A percentile compares a stretch with the other conserved stretches of the same genome.
phyloP scores from a whole-genome alignment of 2,888 invertebrate species.

The Sussaba pulchella region DNA sequence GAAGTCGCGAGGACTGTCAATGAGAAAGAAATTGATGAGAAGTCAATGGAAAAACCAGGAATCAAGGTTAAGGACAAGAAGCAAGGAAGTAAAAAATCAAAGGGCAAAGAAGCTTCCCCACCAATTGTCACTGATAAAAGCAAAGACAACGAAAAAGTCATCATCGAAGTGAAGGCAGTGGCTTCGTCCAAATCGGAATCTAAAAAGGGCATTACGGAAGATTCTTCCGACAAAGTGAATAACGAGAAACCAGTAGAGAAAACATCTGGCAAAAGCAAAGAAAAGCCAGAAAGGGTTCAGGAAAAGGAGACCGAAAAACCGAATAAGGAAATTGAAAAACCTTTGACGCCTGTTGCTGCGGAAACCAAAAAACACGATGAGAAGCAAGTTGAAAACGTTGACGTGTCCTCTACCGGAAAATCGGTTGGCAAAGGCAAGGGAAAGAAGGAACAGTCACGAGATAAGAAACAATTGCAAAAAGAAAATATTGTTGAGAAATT shows the following conservation, averaged over 20 bases:
- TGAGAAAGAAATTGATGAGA: conserved; percentile 29
- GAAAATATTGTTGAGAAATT: conserved; percentile 38
- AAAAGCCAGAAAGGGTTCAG: conserved; percentile 35
- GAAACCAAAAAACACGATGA: neutral
- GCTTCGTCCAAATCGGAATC: conserved; percentile 2
- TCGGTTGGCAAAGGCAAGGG: conserved; percentile 18
- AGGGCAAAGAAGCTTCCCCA: neutral
- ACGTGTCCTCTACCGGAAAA: neutral
- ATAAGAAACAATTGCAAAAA: conserved; percentile 74
- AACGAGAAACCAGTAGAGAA: conserved; percentile 2
- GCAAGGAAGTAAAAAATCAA: conserved; percentile 73
- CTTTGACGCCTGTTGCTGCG: neutral
- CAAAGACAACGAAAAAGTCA: conserved; percentile 22
- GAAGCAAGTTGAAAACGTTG: neutral
- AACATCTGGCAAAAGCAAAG: conserved; percentile 22
- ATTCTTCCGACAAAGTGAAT: neutral
- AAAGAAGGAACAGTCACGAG: conserved; percentile 44
- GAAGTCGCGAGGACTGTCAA: neutral
- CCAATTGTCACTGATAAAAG: neutral
- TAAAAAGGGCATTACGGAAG: conserved; percentile 8
- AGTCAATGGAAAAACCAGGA: conserved; percentile 51
- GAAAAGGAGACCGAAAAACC: conserved; percentile 74
- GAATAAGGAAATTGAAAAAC: neutral
- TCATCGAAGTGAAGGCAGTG: conserved; percentile 6
- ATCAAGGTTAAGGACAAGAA: conserved; percentile 61